Base-by-base conservation (phyloP, 2,888 invertebrate species). In the Drosophila incognita region DNA sequence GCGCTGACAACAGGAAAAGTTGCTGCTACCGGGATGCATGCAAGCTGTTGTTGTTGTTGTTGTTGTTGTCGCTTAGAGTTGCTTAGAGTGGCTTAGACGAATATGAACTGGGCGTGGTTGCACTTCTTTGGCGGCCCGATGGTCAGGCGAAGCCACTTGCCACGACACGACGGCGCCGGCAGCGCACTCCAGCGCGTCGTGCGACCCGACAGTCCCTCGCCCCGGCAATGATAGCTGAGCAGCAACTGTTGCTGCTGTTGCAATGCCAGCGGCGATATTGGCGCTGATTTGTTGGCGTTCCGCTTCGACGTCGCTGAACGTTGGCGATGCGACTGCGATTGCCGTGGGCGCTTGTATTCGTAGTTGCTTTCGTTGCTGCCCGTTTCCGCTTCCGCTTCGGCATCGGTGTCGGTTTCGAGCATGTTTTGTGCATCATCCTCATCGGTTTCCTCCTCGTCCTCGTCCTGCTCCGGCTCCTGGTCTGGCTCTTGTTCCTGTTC, bases 161-260 rank as follows among this genome's bases (percentile, higher is more conserved):
- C 98, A 90, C 97, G 97, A 93, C 98, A 98, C 88, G 97, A 96
- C 1, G 96, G 96, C n/a, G 96, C 96, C 54, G 97, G 96, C 38
- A 98, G 94, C 40, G 97, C 97, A 84, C 96, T 96, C 96, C 97
- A 98, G 67, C 97, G 94, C 15, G 97, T 97, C 74, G 95, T 94
- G 68, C 96, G 94, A 0, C 95, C 95, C 36, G 95, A 94, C 4
- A 96, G 96, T 0, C 98, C 98, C 92, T 98, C 97, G 0, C 98
- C 98, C 75, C 96, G 96, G 94, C 98, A 98, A 65, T 93, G 93
- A 69, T 92, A 92, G 76, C 81, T 91, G 18, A 81, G 33, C 38
- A 76, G 64, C 72, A 64, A 46, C 42, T 66, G 74, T 49, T 78
- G 76, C 46, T 74, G 73, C 29, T 60, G 59, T 29, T 57, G 76